Base-by-base conservation (phyloP, 1,140 invertebrate genomes). In the Daktulosphaira vitifoliae region DNA sequence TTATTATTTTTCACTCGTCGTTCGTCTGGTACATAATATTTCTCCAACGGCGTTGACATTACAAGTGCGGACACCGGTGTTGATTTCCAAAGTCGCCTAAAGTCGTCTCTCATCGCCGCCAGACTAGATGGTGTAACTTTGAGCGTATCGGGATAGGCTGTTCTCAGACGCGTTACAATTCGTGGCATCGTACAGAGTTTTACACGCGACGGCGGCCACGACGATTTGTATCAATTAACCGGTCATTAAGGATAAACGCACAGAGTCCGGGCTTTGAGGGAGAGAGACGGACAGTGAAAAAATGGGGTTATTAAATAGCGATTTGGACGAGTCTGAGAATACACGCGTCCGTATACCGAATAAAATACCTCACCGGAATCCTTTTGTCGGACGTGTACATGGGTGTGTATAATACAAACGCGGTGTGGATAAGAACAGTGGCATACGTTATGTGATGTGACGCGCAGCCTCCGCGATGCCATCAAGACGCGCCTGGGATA, bases 211-310 rank as follows among this genome's bases (percentile, higher is more conserved):
- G n/a, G 46, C 56, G 42, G 46, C 38, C 39, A 44, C 39, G 39
- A 62, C 56, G 42, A 62, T 62, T 62, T 62, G 56, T 62, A 62
- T 62, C 56, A 62, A 62, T 62, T 62, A 62, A 62, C 56, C 56
- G 42, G 42, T 62, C 56, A 16, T 62, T 62, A 62, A 13, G 42
- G 53, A 13, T 33, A 33, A 22, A 18, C 20, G 22, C 4, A 11
- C 33, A 33, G 7, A n/a, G 15, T 23, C 22, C n/a, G 23, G 53
- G 39, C 42, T 44, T 23, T n/a, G n/a, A 11, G n/a, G 42, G 42
- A 59, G n/a, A n/a, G n/a, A n/a, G n/a, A n/a, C n/a, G n/a, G n/a
- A n/a, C n/a, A n/a, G n/a, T 25, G 37, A 46, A 59, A 39, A 39
- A 38, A 54, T 26, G 46, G 56, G 56, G 56, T 62, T 62, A 62